Conservation (phyloP, 2,888 invertebrate species). For the Steinernema carpocapsae region DNA sequence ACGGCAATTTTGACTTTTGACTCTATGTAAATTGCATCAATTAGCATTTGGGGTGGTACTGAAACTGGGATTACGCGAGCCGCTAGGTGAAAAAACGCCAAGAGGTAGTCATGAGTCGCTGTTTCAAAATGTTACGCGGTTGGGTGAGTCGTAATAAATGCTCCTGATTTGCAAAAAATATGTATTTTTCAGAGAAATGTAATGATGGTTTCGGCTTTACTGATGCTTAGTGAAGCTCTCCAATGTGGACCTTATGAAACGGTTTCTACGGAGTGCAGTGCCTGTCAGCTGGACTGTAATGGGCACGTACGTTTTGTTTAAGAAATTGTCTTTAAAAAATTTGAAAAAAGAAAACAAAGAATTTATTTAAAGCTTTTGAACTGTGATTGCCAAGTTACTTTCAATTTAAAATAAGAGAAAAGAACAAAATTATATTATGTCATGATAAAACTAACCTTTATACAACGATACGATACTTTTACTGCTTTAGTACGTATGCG, state of each 20-base stretch:
- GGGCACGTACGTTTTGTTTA: neutral
- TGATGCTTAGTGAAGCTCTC: neutral
- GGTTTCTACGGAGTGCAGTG: neutral
- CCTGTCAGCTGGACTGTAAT: neutral
- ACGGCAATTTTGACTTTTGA: neutral
- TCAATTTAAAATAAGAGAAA: no score
- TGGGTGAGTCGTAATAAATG: neutral
- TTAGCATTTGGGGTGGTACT: neutral
- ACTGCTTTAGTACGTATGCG: neutral
- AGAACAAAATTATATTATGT: no score
- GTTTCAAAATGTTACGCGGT: neutral
- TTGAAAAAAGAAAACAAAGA: no score
- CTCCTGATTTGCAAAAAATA: no score
- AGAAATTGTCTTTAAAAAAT: neutral
- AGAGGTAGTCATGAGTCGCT: neutral
- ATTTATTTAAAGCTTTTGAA: no score
- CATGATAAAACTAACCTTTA: no score
- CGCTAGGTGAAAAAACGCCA: neutral
- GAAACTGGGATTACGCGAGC: no score
- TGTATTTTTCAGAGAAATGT: no score
- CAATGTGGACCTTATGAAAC: conserved; percentile 1
- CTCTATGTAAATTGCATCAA: neutral
- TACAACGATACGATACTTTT: neutral
- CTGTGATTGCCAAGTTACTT: no score
- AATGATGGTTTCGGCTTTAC: neutral